Percentiles rank a stretch among this genome's conserved stretches.
Evolutionary conservation across 2,888 invertebrate genomes (phyloP).

Genomic region (Dasysyrphus albostriatus): DNA sequence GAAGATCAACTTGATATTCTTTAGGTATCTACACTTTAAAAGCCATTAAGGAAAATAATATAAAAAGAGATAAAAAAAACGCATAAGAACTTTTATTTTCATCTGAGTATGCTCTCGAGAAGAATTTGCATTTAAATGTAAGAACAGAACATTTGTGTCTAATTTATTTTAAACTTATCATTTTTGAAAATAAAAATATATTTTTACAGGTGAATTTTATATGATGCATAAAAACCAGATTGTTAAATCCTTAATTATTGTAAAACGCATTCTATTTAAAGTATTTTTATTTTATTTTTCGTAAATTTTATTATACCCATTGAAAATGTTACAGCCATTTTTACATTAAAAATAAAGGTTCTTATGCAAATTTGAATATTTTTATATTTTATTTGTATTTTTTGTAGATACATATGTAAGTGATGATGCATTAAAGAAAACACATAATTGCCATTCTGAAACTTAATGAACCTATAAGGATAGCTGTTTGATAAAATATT

Average conservation of each 20-base stretch:
- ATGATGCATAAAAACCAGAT: neutral
- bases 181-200: neutral
- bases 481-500: no score
- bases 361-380: neutral
- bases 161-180: neutral
- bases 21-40: neutral
- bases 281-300: neutral
- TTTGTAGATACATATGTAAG: no score
- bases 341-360: neutral
- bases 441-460: no score
- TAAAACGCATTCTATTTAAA: neutral
- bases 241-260: neutral
- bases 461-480: no score
- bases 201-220: neutral
- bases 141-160: neutral
- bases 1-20: conserved; percentile 5
- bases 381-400: neutral
- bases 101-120: neutral
- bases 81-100: conserved; percentile 5
- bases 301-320: neutral
- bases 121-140: conserved; percentile 24
- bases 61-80: neutral
- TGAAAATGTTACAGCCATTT: neutral
- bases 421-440: no score
- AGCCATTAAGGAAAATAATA: neutral